phyloP scores from a whole-genome alignment of 2,888 invertebrate species.

The Microplitis manilae region DNA sequence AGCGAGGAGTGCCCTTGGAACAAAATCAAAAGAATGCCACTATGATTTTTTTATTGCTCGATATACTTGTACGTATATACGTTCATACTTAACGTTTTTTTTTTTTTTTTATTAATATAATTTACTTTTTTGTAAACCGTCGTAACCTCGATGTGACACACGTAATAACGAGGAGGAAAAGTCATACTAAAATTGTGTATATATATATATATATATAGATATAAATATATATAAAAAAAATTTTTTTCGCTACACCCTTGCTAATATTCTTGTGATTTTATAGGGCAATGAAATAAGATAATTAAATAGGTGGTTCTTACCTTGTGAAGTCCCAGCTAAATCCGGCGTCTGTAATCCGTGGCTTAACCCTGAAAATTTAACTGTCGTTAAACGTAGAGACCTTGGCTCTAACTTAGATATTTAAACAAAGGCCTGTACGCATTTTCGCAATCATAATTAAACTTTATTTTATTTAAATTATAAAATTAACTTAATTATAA shows the following conservation, averaged over 20 bases:
- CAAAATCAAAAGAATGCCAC: slow-evolving; percentile 74
- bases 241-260: slow-evolving; percentile 21
- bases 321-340: slow-evolving; percentile 89
- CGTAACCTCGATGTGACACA: slow-evolving; percentile 47
- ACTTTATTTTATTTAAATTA: background rate
- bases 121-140: slow-evolving; percentile 26
- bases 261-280: slow-evolving; percentile 53
- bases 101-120: slow-evolving; percentile 30
- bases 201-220: background rate
- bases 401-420: slow-evolving; percentile 48
- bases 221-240: no score
- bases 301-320: slow-evolving; percentile 71
- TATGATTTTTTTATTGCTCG: slow-evolving; percentile 10
- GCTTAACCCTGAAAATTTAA: slow-evolving; percentile 71
- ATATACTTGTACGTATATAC: background rate
- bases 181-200: slow-evolving; percentile 45
- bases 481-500: slow-evolving; percentile 2
- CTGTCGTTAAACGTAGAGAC: slow-evolving; percentile 68
- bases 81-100: background rate
- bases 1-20: slow-evolving; percentile 64
- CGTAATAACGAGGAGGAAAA: slow-evolving; percentile 51
- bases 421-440: slow-evolving; percentile 67
- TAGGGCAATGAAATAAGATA: slow-evolving; percentile 52
- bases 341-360: slow-evolving; percentile 74
- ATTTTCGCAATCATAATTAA: slow-evolving; percentile 62